Conservation (phyloP, 2,113 vertebrate species). For the Cheirogaleus medius region DNA sequence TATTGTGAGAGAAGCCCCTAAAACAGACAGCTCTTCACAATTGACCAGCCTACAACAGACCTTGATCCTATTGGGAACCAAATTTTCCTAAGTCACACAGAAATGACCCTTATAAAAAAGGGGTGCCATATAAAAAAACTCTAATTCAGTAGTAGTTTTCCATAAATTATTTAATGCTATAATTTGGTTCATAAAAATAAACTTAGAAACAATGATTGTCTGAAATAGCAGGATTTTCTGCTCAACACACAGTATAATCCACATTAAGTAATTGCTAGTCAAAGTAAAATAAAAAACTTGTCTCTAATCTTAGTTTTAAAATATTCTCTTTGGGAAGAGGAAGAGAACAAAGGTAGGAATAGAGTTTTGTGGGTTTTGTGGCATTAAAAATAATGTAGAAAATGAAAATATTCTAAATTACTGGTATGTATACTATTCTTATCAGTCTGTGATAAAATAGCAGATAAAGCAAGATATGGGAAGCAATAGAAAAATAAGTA, state of each 20-base stretch:
- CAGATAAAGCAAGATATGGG: background rate
- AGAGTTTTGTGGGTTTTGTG: background rate
- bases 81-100: background rate
- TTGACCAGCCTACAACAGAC: background rate
- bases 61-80: background rate
- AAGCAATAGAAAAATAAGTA: background rate
- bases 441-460: background rate
- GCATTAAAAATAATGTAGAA: background rate
- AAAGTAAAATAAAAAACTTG: background rate
- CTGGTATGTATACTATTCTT: background rate
- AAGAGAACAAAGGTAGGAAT: background rate
- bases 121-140: background rate
- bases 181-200: background rate
- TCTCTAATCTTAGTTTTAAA: background rate
- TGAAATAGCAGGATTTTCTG: background rate
- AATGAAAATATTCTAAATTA: constrained; percentile 9
- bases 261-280: background rate
- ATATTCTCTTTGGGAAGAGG: background rate
- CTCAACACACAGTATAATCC: background rate
- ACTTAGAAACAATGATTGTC: background rate
- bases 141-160: background rate
- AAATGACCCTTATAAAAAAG: background rate
- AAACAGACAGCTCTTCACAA: background rate
- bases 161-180: background rate
- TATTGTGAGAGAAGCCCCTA: background rate